A percentile compares a stretch with the other conserved stretches of the same genome.
Evolutionary conservation across 2,113 vertebrate species (phyloP).

Genomic region (human (Homo sapiens)): DNA sequence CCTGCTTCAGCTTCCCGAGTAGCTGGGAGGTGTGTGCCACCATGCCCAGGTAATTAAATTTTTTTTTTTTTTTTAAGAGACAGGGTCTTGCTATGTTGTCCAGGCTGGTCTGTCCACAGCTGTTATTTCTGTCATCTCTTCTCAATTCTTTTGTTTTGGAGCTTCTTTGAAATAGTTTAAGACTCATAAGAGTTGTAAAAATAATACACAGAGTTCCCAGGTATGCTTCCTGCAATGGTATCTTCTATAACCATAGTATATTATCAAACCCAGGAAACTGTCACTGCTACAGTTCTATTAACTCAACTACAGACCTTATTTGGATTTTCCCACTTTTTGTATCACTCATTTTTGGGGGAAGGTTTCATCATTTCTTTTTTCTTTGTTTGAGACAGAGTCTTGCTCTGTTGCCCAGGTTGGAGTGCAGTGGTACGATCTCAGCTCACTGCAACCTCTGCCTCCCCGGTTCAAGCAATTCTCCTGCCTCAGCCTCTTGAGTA

Average conservation of each 20-base stretch:
- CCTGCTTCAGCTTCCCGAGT: too few relatives aligned
- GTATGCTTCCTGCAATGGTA: not conserved
- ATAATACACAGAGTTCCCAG: not conserved
- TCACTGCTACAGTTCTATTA: not conserved
- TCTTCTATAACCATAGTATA: not conserved
- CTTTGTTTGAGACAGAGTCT: too few relatives aligned
- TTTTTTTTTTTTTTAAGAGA: too few relatives aligned
- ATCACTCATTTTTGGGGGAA: not conserved
- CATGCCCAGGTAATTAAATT: too few relatives aligned
- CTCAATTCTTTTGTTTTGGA: not conserved
- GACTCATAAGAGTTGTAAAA: not conserved
- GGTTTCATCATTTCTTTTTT: not conserved
- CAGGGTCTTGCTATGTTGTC: too few relatives aligned
- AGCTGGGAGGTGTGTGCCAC: too few relatives aligned
- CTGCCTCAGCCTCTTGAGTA: too few relatives aligned
- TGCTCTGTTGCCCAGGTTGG: too few relatives aligned
- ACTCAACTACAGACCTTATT: not conserved
- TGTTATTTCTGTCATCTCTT: not conserved
- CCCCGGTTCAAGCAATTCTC: too few relatives aligned
- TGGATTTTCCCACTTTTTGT: not conserved
- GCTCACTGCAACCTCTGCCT: too few relatives aligned
- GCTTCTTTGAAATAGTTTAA: constrained; percentile 26
- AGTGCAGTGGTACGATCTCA: too few relatives aligned
- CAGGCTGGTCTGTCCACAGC: not conserved
- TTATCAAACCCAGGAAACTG: not conserved